Evolutionary conservation across 2,113 vertebrate species (phyloP).

Genomic region (Nesogale talazaci): DNA sequence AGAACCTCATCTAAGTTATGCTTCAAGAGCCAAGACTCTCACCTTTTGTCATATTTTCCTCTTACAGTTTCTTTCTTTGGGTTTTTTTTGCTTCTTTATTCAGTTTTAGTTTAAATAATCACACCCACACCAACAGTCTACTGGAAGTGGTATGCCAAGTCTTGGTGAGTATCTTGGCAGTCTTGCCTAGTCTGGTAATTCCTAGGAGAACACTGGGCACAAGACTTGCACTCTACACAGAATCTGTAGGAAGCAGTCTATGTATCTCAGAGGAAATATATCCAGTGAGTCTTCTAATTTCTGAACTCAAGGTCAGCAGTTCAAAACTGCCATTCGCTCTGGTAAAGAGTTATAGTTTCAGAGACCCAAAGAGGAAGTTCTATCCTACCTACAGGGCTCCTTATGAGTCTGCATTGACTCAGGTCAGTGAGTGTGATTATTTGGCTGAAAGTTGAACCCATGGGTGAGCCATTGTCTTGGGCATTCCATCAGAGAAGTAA

Average conservation of each 20-base stretch:
- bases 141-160: background rate
- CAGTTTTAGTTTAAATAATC: background rate
- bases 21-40: background rate
- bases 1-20: too few species aligned
- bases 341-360: too few species aligned
- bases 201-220: background rate
- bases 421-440: too few species aligned
- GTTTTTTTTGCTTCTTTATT: conserved; percentile 22
- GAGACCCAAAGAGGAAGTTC: too few species aligned
- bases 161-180: background rate
- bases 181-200: background rate
- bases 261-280: background rate
- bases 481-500: too few species aligned
- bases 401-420: too few species aligned
- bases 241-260: background rate
- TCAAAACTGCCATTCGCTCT: too few species aligned
- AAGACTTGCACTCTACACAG: background rate
- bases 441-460: too few species aligned
- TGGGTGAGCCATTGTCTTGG: too few species aligned
- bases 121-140: background rate
- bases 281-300: background rate
- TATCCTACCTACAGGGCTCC: too few species aligned
- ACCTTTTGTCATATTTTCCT: background rate
- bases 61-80: background rate
- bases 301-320: background rate